Evolutionary conservation across 1,140 invertebrate species (phyloP), one percentile per base, ranked within the genome.

Genomic region (Drosophila repleta): DNA sequence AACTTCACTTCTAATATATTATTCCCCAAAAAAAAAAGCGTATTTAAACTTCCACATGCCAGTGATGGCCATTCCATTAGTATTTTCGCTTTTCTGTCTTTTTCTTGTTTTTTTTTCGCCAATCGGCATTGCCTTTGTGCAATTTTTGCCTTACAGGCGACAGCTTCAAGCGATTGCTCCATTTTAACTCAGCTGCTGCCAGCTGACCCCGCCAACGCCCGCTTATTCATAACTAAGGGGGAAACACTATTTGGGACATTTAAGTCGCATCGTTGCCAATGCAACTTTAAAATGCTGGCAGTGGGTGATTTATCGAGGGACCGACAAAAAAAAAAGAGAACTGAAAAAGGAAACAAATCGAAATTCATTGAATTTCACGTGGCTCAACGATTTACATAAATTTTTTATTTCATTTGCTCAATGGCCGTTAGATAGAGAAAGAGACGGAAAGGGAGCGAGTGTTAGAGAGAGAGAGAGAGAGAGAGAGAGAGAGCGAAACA

Each of bases 371-470:
- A 85, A 68, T 85, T 74, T 68, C 58, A 72, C 60, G 62, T 67
- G 73, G 63, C 56, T 66, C 67, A 45, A 48, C 68, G 81, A 85
- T 80, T 84, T 70, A 26, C 75, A 88, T 87, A 37, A 60, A 87
- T 87, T 76, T 82, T 88, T 60, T 70, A 88, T 87, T 78, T 72
- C 61, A 82, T 76, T 88, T 82, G 63, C 57, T 61, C 70, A 53
- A 65, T 49, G 32, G 21, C 24, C 21, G 39, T 56, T 49, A 55
- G 24, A 51, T 17, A 26, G 20, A 10, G 43, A 15, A n/a, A n/a
- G n/a, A n/a, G n/a, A n/a, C n/a, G n/a, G 18, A 6, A 7, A 41
- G 24, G 0, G 13, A 21, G 6, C 24, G 24, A 4, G 24, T 24
- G 24, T 24, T 4, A 46, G 18, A 11, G 2, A 45, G 41, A 48